These are phyloP conservation scores for Ectemnius cavifrons DNA, from an alignment of 2,888 invertebrate species.

Conservation along the genomic window DNA sequence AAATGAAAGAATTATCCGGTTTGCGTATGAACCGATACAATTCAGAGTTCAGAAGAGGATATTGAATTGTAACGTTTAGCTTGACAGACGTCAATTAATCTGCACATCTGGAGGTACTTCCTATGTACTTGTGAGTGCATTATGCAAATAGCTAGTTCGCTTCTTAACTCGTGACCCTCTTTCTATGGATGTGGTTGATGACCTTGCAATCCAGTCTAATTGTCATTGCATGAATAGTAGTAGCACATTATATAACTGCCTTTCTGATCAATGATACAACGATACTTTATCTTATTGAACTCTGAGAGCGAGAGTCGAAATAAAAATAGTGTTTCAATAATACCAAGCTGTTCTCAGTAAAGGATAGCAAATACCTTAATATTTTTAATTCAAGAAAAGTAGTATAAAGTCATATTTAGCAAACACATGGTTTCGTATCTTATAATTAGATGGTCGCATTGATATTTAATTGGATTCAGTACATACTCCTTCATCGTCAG, in stretches of 20 bases:
- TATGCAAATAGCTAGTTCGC: slow-evolving; percentile 61
- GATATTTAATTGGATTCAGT: slow-evolving; percentile 11
- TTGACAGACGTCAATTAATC: background rate
- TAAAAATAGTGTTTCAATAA: no score
- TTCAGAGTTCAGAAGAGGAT: no score
- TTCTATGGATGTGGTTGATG: slow-evolving; percentile 55
- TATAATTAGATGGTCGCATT: background rate
- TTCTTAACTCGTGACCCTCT: slow-evolving; percentile 61
- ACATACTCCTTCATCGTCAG: slow-evolving; percentile 75
- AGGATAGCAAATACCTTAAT: no score
- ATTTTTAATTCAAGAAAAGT: no score
- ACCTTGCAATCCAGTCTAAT: slow-evolving; percentile 56
- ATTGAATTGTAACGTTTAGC: no score
- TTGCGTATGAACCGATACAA: no score
- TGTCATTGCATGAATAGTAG: slow-evolving; percentile 29
- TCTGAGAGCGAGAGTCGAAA: no score
- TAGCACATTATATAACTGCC: slow-evolving; percentile 46
- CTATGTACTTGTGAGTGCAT: slow-evolving; percentile 37
- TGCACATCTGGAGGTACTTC: slow-evolving; percentile 18
- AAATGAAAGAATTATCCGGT: no score
- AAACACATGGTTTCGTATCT: background rate
- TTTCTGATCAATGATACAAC: slow-evolving; percentile 44
- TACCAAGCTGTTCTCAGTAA: no score
- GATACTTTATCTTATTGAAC: slow-evolving; percentile 4
- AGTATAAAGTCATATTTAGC: no score